Evolutionary conservation across 2,888 invertebrate species (phyloP), one percentile per base, ranked within the genome.

Genomic region (Himalopsyche japonica): DNA sequence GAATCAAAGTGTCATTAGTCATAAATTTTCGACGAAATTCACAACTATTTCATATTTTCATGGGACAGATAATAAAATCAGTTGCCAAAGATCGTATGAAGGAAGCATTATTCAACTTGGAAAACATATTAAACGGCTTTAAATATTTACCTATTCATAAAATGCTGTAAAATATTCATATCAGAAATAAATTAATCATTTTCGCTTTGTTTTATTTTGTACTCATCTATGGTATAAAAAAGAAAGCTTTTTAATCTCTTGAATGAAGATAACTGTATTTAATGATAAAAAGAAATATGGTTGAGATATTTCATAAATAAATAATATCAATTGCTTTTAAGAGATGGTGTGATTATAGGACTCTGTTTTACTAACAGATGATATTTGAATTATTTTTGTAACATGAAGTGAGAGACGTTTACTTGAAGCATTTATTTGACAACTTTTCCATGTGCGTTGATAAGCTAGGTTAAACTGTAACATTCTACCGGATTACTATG

Each of bases 31-130:
- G 78, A 32, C 76, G 84, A 64, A 81, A 82, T 18, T 84, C 85
- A 20, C 57, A 76, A 24, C 47, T 86, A 47, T 86, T 86, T 80
- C 82, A 76, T 47, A 24, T 81, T n/a, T 27, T 64, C 6, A 20
- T 86, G 27, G 85, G 85, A 37, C 82, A 32, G 49, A 49, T 86
- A n/a, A 82, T 86, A 78, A 76, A 86, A 83, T 57, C 64, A 18
- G 83, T 86, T 5, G 79, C 86, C 10, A 84, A 81, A 70, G 57
- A 78, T 27, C 83, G 80, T 80, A 86, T 86, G 76, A 82, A 70
- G 20, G 84, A 86, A 48, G 82, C 84, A 0, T 57, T 86, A 12
- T 15, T 57, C 30, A 85, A 84, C 81, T 81, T 86, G 34, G 80
- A 84, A 47, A 32, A 80, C n/a, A 79, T 86, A 30, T 84, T 86